Evolutionary conservation across 2,888 invertebrate species (phyloP).

Genomic region (Periphyllus acericola): DNA sequence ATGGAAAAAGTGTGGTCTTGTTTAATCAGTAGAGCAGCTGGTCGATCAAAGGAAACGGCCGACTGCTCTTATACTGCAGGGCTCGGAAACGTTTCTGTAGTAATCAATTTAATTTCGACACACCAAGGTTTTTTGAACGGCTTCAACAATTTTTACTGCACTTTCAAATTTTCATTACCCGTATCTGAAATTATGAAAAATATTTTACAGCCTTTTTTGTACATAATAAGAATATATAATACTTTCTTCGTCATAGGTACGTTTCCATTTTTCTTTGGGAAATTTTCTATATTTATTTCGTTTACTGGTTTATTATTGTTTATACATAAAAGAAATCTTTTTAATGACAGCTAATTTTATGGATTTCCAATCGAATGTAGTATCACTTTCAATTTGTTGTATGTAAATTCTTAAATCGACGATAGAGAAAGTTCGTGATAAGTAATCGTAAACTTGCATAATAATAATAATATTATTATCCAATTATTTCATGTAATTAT

Average conservation of each 20-base stretch:
- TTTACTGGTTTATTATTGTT: neutral
- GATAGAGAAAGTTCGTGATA: conserved; percentile 32
- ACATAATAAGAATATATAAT: neutral
- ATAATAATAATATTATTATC: conserved; percentile 25
- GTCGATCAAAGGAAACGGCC: conserved; percentile 48
- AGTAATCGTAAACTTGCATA: conserved; percentile 22
- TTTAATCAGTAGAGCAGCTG: conserved; percentile 59
- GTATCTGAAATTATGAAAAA: neutral
- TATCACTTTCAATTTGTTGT: conserved; percentile 38
- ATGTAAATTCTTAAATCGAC: conserved; percentile 37
- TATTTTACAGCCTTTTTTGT: neutral
- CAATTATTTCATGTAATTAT: neutral
- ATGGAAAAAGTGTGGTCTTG: conserved; percentile 51
- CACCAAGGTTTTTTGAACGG: neutral
- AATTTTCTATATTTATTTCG: conserved; percentile 1
- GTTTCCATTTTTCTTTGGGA: neutral
- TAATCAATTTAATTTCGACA: conserved; percentile 24
- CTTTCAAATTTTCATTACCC: neutral
- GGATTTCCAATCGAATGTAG: conserved; percentile 15
- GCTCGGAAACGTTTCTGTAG: neutral
- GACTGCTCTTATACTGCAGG: neutral
- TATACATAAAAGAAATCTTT: conserved; percentile 1
- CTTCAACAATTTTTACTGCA: neutral
- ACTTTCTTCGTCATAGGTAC: conserved; percentile 25
- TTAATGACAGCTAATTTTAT: conserved; percentile 13